Percentiles rank a stretch among this genome's conserved stretches.
Evolutionary conservation across 64 coral and sea anemone species (phyloP).

Genomic region (Anthopleura sola): DNA sequence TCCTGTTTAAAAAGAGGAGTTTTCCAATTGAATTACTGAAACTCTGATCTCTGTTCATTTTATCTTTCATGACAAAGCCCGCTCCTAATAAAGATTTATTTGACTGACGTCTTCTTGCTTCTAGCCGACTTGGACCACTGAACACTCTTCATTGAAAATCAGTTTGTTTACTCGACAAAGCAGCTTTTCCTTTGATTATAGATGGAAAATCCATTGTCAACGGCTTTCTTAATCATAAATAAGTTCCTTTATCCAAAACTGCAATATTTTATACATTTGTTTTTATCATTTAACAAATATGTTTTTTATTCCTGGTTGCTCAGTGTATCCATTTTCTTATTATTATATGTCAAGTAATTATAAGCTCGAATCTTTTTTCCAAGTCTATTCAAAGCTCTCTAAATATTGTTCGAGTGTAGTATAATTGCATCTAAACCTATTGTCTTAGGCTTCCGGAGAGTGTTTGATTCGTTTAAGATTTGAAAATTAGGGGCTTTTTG

Average conservation of each 20-base stretch:
- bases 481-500: not conserved
- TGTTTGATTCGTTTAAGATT: not conserved
- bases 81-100: not conserved
- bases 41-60: not conserved
- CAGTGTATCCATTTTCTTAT: not conserved
- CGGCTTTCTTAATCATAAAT: not conserved
- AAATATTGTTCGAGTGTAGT: constrained; percentile 1
- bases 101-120: not conserved
- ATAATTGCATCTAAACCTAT: not conserved
- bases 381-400: not conserved
- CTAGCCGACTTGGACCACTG: not conserved
- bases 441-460: constrained; percentile 3
- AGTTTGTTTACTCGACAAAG: not conserved
- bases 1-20: not conserved
- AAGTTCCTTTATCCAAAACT: not conserved
- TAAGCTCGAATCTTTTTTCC: not conserved
- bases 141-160: not conserved
- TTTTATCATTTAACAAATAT: too few relatives aligned
- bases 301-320: not conserved
- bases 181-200: not conserved
- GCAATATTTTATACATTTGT: not conserved
- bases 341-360: not conserved
- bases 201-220: not conserved
- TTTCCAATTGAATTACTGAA: not conserved
- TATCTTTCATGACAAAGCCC: not conserved